These are phyloP conservation scores for Gortyna flavago DNA, from an alignment of 2,888 invertebrate species.

Conservation along the genomic window DNA sequence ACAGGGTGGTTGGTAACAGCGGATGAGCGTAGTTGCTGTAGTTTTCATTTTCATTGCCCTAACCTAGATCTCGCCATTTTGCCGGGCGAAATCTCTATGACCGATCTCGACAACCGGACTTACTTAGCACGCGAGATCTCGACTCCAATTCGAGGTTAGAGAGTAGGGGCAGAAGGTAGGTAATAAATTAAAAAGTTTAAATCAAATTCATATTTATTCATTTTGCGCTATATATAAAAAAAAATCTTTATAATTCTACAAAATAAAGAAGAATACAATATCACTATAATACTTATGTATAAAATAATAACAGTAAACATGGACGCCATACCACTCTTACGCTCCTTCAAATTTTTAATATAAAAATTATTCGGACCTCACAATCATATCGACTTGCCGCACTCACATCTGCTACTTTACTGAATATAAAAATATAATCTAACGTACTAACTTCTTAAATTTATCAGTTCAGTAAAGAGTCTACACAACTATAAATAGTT, in stretches of 20 bases:
- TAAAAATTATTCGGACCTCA: constrained; percentile 87
- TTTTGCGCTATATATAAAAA: constrained; percentile 84
- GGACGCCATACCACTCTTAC: constrained; percentile 86
- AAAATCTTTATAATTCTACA: constrained; percentile 86
- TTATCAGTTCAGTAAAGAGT: constrained; percentile 87
- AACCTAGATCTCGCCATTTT: no score
- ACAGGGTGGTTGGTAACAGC: no score
- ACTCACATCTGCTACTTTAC: constrained; percentile 72
- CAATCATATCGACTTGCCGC: constrained; percentile 72
- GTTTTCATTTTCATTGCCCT: not conserved
- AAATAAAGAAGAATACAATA: constrained; percentile 86
- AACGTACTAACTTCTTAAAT: constrained; percentile 78
- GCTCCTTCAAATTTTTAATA: constrained; percentile 88
- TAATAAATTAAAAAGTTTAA: constrained; percentile 59
- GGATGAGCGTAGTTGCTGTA: not conserved
- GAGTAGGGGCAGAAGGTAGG: not conserved
- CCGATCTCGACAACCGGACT: not conserved
- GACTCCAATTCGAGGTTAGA: not conserved
- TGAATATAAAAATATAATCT: constrained; percentile 80
- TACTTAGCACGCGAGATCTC: not conserved
- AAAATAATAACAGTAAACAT: constrained; percentile 82
- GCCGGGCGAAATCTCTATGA: no score
- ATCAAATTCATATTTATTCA: constrained; percentile 86
- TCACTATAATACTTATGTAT: constrained; percentile 88
- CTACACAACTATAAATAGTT: constrained; percentile 73